Evolutionary conservation across 2,797 vertebrate genomes (phyloP).

Genomic region (Neoniphon sammara): DNA sequence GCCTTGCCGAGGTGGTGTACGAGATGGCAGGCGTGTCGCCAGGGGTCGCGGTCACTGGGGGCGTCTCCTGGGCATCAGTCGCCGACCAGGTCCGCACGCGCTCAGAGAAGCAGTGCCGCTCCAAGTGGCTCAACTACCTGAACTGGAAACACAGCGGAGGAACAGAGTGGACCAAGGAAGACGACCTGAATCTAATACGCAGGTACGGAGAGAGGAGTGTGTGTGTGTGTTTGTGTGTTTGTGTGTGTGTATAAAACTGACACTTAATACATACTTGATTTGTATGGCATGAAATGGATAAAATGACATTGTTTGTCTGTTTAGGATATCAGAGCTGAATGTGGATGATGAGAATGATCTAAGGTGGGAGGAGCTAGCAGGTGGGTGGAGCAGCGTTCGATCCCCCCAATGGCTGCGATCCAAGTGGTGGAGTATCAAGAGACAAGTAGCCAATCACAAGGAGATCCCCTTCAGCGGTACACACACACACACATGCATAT

Average conservation of each 20-base stretch:
- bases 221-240: slow-evolving; percentile 7
- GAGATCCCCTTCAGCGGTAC: slow-evolving; percentile 94
- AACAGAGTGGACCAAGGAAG: slow-evolving; percentile 98
- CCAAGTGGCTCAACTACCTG: slow-evolving; percentile 99
- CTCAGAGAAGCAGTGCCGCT: slow-evolving; percentile 98
- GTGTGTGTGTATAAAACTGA: slow-evolving; percentile 4
- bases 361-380: slow-evolving; percentile 95
- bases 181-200: slow-evolving; percentile 92
- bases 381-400: slow-evolving; percentile 97
- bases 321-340: slow-evolving; percentile 93
- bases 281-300: not conserved
- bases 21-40: slow-evolving; percentile 94
- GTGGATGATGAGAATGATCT: slow-evolving; percentile 96
- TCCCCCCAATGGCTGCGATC: slow-evolving; percentile 98
- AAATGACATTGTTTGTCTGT: not conserved
- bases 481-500: not conserved
- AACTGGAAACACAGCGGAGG: slow-evolving; percentile 99
- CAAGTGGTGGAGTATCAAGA: slow-evolving; percentile 99
- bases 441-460: slow-evolving; percentile 98
- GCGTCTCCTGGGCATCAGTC: slow-evolving; percentile 97
- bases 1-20: slow-evolving; percentile 95
- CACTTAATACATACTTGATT: no score
- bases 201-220: slow-evolving; percentile 59
- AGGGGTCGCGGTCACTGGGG: slow-evolving; percentile 94
- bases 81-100: slow-evolving; percentile 94